These are phyloP conservation scores for Lucifuga dentata DNA, from an alignment of 2,113 vertebrate genomes.

Conservation along the genomic window DNA sequence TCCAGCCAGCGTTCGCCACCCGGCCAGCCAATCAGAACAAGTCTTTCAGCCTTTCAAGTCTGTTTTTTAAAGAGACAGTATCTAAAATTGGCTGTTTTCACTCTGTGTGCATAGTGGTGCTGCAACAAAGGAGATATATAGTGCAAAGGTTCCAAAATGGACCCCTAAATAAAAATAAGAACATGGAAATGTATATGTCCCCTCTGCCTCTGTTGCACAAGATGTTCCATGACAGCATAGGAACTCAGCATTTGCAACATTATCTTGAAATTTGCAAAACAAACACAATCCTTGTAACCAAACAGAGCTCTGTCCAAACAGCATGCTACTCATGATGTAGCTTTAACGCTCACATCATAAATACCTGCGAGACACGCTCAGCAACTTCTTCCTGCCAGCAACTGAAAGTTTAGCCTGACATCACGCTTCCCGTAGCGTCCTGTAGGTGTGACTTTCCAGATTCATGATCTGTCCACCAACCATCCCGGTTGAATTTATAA, in stretches of 20 bases:
- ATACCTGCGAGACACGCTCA: slow-evolving; percentile 14
- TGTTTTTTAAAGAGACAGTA: too few relatives aligned
- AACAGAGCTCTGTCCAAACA: slow-evolving; percentile 35
- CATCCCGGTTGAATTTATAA: neutral
- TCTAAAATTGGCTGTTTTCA: too few relatives aligned
- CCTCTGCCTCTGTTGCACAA: neutral
- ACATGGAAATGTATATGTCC: too few relatives aligned
- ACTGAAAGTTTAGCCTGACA: slow-evolving; percentile 8
- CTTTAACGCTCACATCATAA: slow-evolving; percentile 28
- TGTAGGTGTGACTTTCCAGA: slow-evolving; percentile 40
- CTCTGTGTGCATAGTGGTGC: too few relatives aligned
- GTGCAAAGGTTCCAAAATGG: too few relatives aligned
- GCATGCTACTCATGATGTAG: neutral
- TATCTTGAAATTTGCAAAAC: neutral
- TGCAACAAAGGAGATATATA: too few relatives aligned
- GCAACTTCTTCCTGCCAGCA: neutral
- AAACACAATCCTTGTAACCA: slow-evolving; percentile 44
- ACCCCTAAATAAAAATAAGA: too few relatives aligned
- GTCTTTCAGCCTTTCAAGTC: too few relatives aligned
- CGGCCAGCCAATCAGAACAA: too few relatives aligned
- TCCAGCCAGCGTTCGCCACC: too few relatives aligned
- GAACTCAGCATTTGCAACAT: neutral
- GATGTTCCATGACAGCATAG: neutral
- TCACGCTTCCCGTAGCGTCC: neutral
- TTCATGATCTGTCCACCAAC: neutral